Evolutionary conservation across 2,113 vertebrate species (phyloP), one percentile per base, ranked within the genome.

Genomic region (Myiozetetes cayanensis): DNA sequence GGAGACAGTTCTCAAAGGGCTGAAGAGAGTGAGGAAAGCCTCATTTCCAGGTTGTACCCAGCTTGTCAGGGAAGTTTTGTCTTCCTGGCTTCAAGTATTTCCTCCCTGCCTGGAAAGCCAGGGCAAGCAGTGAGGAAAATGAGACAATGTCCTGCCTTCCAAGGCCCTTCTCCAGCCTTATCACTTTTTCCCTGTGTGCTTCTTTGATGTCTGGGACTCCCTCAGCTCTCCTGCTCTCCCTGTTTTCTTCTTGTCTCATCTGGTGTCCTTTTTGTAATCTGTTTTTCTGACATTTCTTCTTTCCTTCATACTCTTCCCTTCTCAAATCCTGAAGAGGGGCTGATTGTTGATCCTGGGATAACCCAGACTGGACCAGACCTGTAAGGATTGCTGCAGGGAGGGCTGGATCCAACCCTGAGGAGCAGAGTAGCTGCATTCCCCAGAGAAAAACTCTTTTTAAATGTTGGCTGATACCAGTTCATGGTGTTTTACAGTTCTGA

Each of bases 321-420:
- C 22, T 22, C 41, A 81, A 47, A 43, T 52, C 65, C 19, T 3
- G 1, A 21, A 67, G 39, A 87, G 71, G 58, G 31, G n/a, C 56
- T 61, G 70, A 12, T 43, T 12, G 37, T 80, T 86, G 75, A 27
- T 49, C 27, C 41, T 73, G 63, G 39, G 49, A 28, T 90, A 55
- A 55, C 18, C n/a, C 41, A 41, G 44, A 18, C 25, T 47, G 66
- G 63, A 30, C 41, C 37, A 58, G 50, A 62, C 53, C 35, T 53
- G 22, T 58, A 65, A n/a, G 35, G 49, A 68, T 27, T 49, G 46
- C 11, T 68, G 44, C 39, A 44, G 9, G 19, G 21, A 80, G 46
- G 35, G 46, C 46, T 91, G 49, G 31, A 76, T 68, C 30, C 1
- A 0, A n/a, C 1, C 1, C 0, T 77, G 37, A 46, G 59, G 27